A percentile compares a stretch with the other conserved stretches of the same genome.
Conservation (phyloP, 37 sponge, comb jelly and placozoan species). For the Chondrosia reniformis region DNA sequence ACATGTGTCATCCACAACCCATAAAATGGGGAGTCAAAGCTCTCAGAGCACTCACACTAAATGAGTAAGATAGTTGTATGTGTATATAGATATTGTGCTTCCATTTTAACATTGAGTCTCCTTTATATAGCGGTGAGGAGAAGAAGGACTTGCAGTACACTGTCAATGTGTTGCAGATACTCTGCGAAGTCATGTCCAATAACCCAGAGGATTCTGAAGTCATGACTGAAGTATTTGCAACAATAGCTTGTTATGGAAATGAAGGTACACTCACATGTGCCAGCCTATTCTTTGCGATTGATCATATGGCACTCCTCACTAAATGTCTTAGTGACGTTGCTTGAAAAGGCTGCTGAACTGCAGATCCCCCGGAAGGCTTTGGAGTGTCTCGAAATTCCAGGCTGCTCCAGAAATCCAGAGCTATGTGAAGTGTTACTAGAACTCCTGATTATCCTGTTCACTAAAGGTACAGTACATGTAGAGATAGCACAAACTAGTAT, state of each 20-base stretch:
- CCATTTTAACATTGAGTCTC: neutral
- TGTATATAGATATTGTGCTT: neutral
- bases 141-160: neutral
- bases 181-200: neutral
- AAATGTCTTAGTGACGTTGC: no score
- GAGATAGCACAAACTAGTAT: neutral
- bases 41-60: neutral
- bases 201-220: neutral
- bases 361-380: neutral
- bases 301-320: no score
- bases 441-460: constrained; percentile 3
- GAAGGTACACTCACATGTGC: constrained; percentile 27
- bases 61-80: neutral
- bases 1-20: neutral
- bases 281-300: no score
- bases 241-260: constrained; percentile 53
- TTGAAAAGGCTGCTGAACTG: neutral
- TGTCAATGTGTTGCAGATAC: neutral
- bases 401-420: neutral
- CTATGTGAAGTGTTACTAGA: constrained; percentile 7
- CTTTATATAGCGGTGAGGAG: neutral
- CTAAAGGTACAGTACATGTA: neutral
- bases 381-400: neutral
- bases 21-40: neutral
- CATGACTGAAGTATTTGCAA: constrained; percentile 44